Percentiles rank a stretch among this genome's conserved stretches.
phyloP scores from a whole-genome alignment of 2,888 invertebrate genomes.

The Synanthedon vespiformis region DNA sequence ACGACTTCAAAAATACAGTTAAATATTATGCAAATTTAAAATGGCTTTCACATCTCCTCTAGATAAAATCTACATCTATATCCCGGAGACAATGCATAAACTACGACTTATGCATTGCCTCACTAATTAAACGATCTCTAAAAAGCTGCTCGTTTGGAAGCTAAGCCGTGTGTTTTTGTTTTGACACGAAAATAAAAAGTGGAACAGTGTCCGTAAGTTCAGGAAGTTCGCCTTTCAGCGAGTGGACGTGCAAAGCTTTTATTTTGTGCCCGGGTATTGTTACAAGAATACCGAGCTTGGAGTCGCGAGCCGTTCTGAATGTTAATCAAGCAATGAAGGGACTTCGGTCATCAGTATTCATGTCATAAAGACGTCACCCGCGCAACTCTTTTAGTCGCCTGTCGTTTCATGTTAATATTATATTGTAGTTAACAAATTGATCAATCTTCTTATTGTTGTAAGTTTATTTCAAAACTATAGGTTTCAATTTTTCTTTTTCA shows the following conservation, averaged over 20 bases:
- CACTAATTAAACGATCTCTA: too few species aligned
- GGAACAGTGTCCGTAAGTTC: constrained; percentile 21
- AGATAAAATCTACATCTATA: too few species aligned
- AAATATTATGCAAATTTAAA: too few species aligned
- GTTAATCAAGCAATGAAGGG: constrained; percentile 54
- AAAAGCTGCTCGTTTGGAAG: too few species aligned
- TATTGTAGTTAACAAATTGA: constrained; percentile 7
- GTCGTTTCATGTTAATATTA: constrained; percentile 10
- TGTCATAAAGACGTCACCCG: constrained; percentile 45
- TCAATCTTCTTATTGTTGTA: constrained; percentile 4
- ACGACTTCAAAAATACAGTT: too few species aligned
- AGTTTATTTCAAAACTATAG: constrained; percentile 1
- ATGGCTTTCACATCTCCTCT: too few species aligned
- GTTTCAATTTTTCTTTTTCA: too few species aligned
- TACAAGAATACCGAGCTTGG: constrained; percentile 50
- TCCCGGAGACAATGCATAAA: too few species aligned
- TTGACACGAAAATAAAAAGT: constrained; percentile 32
- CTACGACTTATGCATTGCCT: too few species aligned
- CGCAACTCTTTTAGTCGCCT: constrained; percentile 37
- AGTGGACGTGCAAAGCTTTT: constrained; percentile 61
- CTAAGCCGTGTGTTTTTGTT: constrained; percentile 25
- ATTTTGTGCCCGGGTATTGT: constrained; percentile 59
- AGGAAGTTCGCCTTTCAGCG: constrained; percentile 51
- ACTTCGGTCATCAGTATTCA: constrained; percentile 55
- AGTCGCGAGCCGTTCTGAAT: constrained; percentile 50